Conservation (phyloP, 1,140 invertebrate genomes). For the Aethina tumida region DNA sequence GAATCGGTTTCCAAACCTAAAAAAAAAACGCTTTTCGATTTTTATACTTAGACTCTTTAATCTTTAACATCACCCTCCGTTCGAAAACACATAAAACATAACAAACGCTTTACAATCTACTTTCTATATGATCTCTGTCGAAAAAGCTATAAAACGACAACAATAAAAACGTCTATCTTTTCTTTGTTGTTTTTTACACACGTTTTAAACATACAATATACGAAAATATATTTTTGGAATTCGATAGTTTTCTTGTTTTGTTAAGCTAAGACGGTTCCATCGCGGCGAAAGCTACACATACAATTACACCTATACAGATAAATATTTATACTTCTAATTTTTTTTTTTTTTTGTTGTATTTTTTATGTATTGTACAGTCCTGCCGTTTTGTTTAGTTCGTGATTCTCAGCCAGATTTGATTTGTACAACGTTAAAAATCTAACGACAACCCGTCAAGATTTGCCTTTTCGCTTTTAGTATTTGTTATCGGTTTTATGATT, state of each 20-base stretch:
- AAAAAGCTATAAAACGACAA: slow-evolving; percentile 28
- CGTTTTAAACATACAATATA: slow-evolving; percentile 21
- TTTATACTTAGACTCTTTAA: slow-evolving; percentile 28
- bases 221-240: slow-evolving; percentile 31
- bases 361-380: no score
- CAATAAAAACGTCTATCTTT: slow-evolving; percentile 28
- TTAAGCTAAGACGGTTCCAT: slow-evolving; percentile 22
- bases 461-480: not conserved
- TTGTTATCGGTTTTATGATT: no score
- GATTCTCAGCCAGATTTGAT: slow-evolving; percentile 13
- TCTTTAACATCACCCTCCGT: slow-evolving; percentile 22
- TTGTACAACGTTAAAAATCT: slow-evolving; percentile 8
- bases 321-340: slow-evolving; percentile 8
- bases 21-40: no score
- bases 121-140: no score
- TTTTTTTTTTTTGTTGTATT: slow-evolving; percentile 18
- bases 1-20: no score
- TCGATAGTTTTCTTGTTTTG: slow-evolving; percentile 22
- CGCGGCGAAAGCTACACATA: slow-evolving; percentile 26
- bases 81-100: slow-evolving; percentile 23
- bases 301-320: slow-evolving; percentile 26
- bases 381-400: no score
- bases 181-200: slow-evolving; percentile 23
- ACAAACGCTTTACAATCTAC: slow-evolving; percentile 23
- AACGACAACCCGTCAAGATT: not conserved